A percentile compares a stretch with the other conserved stretches of the same genome.
These are phyloP conservation scores for Watersipora subatra DNA, from an alignment of 1,140 invertebrate species.

Conservation along the genomic window DNA sequence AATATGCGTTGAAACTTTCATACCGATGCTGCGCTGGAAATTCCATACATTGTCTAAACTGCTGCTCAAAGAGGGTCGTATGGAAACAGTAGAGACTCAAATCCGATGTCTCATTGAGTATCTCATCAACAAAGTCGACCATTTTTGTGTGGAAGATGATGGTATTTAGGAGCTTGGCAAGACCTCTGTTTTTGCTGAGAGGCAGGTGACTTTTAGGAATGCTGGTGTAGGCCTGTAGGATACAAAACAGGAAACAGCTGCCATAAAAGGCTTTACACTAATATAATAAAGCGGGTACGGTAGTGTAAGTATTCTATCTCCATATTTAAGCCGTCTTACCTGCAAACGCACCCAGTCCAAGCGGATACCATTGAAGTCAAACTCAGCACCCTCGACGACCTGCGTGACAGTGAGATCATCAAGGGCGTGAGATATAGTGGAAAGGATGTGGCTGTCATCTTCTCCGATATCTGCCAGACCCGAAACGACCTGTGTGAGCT, in stretches of 20 bases:
- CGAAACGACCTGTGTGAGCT: constrained; percentile 79
- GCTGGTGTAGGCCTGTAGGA: constrained; percentile 65
- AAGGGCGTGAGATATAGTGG: constrained; percentile 79
- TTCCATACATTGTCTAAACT: constrained; percentile 95
- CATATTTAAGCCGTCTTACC: too few species aligned
- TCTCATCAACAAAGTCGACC: constrained; percentile 95
- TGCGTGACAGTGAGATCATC: constrained; percentile 69
- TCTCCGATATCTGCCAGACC: constrained; percentile 59
- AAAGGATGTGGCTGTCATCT: constrained; percentile 85
- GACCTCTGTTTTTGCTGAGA: constrained; percentile 68
- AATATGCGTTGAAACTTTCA: too few species aligned
- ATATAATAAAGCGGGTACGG: constrained; percentile 7
- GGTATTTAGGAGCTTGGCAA: constrained; percentile 82
- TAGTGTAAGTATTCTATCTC: neutral
- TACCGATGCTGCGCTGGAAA: constrained; percentile 80
- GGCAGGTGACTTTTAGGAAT: constrained; percentile 65
- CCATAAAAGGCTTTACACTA: constrained; percentile 14
- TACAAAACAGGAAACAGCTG: constrained; percentile 13
- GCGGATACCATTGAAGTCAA: constrained; percentile 85
- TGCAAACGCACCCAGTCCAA: constrained; percentile 95
- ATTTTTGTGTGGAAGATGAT: constrained; percentile 94
- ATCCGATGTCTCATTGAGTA: constrained; percentile 89
- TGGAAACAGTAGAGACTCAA: constrained; percentile 94
- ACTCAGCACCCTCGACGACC: constrained; percentile 44
- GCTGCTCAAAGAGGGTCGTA: constrained; percentile 89